phyloP scores from a whole-genome alignment of 2,797 vertebrate species.

The Aratinga solstitialis region DNA sequence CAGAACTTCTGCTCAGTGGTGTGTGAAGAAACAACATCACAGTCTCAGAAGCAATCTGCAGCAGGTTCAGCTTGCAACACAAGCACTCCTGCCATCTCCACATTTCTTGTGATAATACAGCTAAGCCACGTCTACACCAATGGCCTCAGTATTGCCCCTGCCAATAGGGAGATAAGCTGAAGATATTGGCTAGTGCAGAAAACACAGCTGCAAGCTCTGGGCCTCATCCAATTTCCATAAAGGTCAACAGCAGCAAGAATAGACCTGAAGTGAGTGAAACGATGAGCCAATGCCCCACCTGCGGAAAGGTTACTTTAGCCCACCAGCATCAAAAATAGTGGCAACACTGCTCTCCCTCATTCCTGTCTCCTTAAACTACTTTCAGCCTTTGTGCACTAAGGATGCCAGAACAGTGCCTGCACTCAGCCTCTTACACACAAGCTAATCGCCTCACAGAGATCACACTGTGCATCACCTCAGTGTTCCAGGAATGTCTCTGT shows the following conservation, averaged over 20 bases:
- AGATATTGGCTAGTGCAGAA: background rate
- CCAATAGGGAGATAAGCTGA: background rate
- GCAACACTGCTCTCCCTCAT: background rate
- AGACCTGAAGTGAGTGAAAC: accelerated
- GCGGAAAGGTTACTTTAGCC: no score
- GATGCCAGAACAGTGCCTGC: background rate
- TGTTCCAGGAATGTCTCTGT: background rate
- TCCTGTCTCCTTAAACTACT: accelerated
- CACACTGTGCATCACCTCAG: no score
- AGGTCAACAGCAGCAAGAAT: background rate
- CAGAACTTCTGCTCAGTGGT: background rate
- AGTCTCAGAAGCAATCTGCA: background rate
- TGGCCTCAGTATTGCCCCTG: background rate
- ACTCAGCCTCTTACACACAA: accelerated
- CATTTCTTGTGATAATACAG: background rate
- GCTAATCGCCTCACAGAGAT: background rate
- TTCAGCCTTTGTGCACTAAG: background rate
- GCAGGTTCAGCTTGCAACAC: background rate
- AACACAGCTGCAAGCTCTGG: background rate
- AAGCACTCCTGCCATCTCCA: background rate
- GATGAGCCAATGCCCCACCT: background rate
- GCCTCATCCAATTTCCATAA: background rate
- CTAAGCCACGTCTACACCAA: accelerated
- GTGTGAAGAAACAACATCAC: background rate
- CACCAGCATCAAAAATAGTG: background rate